Conservation (phyloP, 2,113 vertebrate species). For the Sprattus sprattus region DNA sequence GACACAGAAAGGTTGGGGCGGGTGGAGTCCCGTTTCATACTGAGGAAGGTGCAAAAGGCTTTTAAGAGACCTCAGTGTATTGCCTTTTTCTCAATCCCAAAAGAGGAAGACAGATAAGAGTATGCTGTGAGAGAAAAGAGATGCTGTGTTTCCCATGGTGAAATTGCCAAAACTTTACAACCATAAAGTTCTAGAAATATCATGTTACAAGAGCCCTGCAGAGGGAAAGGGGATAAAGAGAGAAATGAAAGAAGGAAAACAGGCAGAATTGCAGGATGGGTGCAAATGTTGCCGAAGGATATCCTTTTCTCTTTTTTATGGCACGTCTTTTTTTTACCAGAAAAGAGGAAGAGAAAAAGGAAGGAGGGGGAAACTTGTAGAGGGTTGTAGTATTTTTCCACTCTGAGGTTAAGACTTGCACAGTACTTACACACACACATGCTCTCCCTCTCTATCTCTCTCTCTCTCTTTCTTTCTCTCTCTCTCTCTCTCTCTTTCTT, state of each 20-base stretch:
- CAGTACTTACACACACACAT: background rate
- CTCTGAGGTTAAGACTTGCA: background rate
- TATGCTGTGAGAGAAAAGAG: background rate
- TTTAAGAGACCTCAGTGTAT: background rate
- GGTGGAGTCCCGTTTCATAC: background rate
- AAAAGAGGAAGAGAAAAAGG: background rate
- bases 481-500: background rate
- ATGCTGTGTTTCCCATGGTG: background rate
- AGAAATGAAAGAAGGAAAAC: background rate
- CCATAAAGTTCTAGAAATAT: background rate
- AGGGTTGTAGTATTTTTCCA: background rate
- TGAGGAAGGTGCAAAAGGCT: background rate
- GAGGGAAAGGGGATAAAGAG: background rate
- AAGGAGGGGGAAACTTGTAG: conserved; percentile 2
- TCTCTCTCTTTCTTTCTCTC: background rate
- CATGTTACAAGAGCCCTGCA: background rate
- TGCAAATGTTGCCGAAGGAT: background rate
- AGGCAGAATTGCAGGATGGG: background rate
- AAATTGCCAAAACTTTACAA: background rate
- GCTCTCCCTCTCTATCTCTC: background rate
- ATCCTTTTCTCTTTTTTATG: conserved; percentile 17
- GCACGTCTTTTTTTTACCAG: background rate
- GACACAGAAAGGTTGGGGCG: background rate
- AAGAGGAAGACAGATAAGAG: background rate
- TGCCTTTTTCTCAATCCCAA: background rate